These are phyloP conservation scores for Scarus forsteni DNA, from an alignment of 2,797 vertebrate genomes.

Conservation along the genomic window DNA sequence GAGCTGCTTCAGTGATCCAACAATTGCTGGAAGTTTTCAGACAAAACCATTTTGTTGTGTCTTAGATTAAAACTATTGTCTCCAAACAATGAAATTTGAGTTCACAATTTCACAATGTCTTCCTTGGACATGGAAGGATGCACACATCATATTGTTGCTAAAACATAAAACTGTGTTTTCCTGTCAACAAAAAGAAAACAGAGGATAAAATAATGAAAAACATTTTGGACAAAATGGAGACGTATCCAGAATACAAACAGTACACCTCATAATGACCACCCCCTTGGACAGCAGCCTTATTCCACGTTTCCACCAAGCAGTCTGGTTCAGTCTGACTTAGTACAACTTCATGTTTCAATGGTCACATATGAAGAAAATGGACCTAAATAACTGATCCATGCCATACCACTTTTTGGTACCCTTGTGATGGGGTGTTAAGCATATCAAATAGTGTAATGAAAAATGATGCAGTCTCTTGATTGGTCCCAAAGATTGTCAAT, in stretches of 20 bases:
- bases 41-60: not conserved
- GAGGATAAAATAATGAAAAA: constrained; percentile 8
- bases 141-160: not conserved
- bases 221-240: not conserved
- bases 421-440: too few relatives aligned
- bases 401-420: too few relatives aligned
- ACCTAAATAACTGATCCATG: too few relatives aligned
- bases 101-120: constrained; percentile 1
- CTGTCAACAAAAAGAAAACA: constrained; percentile 1
- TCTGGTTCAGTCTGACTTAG: too few relatives aligned
- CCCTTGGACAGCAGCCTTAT: too few relatives aligned
- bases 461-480: too few relatives aligned
- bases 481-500: too few relatives aligned
- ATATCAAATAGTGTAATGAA: too few relatives aligned
- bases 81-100: not conserved
- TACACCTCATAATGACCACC: not conserved
- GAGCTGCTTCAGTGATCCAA: not conserved
- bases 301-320: too few relatives aligned
- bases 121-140: not conserved
- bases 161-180: not conserved
- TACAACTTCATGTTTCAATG: too few relatives aligned
- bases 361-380: too few relatives aligned
- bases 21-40: too few relatives aligned
- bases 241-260: not conserved
- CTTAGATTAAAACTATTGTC: not conserved